phyloP scores from a whole-genome alignment of 2,888 invertebrate genomes.

The Pemphredon lugubris region DNA sequence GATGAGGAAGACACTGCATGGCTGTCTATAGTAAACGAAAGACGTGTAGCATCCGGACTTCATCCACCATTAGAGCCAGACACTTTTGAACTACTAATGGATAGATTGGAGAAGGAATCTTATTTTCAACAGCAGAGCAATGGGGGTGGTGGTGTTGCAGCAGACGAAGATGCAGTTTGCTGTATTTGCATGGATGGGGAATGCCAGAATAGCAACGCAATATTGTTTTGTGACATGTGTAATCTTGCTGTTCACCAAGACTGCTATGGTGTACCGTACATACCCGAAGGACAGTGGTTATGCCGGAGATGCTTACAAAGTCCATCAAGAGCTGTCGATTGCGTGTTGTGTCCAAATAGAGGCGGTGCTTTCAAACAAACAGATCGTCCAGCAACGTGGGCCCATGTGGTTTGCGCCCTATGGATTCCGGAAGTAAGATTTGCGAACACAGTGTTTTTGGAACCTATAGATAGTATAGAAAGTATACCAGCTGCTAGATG shows the following conservation, averaged over 20 bases:
- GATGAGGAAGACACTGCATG: constrained; percentile 99
- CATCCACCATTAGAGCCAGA: constrained; percentile 90
- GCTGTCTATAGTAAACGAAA: constrained; percentile 94
- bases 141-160: constrained; percentile 87
- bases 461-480: constrained; percentile 98
- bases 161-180: constrained; percentile 99
- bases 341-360: constrained; percentile 98
- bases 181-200: constrained; percentile 99
- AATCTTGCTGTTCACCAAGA: constrained; percentile 99
- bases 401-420: constrained; percentile 98
- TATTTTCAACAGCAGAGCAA: constrained; percentile 92
- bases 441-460: constrained; percentile 98
- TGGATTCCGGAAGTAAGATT: constrained; percentile 99
- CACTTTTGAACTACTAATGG: constrained; percentile 97
- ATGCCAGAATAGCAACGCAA: constrained; percentile 99
- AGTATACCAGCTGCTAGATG: constrained; percentile 97
- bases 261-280: constrained; percentile 98
- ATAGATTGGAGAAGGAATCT: constrained; percentile 98
- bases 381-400: constrained; percentile 94
- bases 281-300: constrained; percentile 98
- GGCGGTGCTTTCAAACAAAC: constrained; percentile 99
- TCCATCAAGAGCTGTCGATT: constrained; percentile 97
- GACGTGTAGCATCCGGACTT: constrained; percentile 87
- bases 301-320: constrained; percentile 98
- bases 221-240: constrained; percentile 99